Conservation (phyloP, 2,797 vertebrate genomes). For the Pangasius mekongensis region DNA sequence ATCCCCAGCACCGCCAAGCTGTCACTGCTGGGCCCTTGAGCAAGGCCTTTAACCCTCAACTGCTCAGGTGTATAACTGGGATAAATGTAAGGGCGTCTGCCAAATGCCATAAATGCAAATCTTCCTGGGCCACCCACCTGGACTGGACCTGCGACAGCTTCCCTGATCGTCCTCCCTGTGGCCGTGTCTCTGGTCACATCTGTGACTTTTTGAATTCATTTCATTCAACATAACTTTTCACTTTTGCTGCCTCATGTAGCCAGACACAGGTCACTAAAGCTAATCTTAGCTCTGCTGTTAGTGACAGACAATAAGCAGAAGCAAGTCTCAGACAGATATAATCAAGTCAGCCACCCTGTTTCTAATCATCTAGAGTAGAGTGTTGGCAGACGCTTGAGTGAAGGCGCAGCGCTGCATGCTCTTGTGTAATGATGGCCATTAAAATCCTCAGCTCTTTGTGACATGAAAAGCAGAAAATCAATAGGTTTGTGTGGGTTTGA, state of each 20-base stretch:
- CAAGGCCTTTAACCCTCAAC: too few species aligned
- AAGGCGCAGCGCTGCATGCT: conserved; percentile 64
- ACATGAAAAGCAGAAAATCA: conserved; percentile 27
- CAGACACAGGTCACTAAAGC: conserved; percentile 16
- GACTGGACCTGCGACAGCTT: neutral
- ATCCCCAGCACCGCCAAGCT: too few species aligned
- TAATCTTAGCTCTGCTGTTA: conserved; percentile 34
- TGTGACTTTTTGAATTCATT: neutral
- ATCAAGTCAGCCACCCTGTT: conserved; percentile 43
- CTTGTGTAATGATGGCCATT: conserved; percentile 66
- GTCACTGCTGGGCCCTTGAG: too few species aligned
- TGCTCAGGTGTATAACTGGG: too few species aligned
- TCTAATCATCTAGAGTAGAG: conserved; percentile 67
- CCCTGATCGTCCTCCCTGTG: neutral
- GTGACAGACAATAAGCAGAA: conserved; percentile 29
- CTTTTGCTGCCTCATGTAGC: neutral
- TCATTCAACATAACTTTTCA: neutral
- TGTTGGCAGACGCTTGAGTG: conserved; percentile 62
- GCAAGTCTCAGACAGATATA: conserved; percentile 39
- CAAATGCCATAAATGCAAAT: neutral
- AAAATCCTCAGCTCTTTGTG: conserved; percentile 46
- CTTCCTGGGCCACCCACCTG: neutral
- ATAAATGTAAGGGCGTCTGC: too few species aligned
- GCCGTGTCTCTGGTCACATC: neutral
- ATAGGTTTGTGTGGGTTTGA: conserved; percentile 16